These are phyloP conservation scores for Nannospalax galili DNA, from an alignment of 2,113 vertebrate species.

Conservation along the genomic window DNA sequence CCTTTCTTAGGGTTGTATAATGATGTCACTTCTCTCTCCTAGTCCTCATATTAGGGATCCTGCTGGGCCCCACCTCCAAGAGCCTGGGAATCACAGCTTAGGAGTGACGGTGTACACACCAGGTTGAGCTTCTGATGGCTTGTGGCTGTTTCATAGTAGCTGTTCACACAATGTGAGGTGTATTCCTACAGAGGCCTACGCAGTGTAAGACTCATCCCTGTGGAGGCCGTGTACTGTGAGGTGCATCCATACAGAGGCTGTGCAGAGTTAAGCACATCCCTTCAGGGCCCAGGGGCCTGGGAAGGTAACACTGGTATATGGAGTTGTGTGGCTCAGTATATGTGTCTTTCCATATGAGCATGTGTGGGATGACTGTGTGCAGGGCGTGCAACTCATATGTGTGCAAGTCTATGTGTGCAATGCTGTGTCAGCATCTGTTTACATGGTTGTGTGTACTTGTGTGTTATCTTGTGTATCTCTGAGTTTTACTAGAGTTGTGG, in stretches of 20 bases:
- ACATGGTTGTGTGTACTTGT: neutral
- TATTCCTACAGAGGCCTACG: no score
- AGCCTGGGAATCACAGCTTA: rapidly evolving
- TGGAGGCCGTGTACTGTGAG: no score
- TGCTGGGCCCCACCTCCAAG: neutral
- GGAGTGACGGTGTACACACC: neutral
- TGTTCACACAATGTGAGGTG: neutral
- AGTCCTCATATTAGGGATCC: neutral
- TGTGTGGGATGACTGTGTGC: neutral
- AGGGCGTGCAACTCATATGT: neutral
- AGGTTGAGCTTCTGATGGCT: neutral
- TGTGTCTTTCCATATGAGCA: neutral
- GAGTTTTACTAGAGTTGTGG: neutral
- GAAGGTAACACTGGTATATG: no score
- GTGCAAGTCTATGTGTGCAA: no score
- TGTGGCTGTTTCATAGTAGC: neutral
- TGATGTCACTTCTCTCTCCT: neutral
- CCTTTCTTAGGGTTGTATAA: neutral
- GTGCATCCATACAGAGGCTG: no score
- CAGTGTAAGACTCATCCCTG: no score
- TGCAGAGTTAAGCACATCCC: no score
- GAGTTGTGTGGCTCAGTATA: neutral
- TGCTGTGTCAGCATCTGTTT: neutral
- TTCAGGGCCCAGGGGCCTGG: neutral
- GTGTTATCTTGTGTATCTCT: neutral